Conservation (phyloP, 2,797 vertebrate species). For the Cirrhinus molitorella region DNA sequence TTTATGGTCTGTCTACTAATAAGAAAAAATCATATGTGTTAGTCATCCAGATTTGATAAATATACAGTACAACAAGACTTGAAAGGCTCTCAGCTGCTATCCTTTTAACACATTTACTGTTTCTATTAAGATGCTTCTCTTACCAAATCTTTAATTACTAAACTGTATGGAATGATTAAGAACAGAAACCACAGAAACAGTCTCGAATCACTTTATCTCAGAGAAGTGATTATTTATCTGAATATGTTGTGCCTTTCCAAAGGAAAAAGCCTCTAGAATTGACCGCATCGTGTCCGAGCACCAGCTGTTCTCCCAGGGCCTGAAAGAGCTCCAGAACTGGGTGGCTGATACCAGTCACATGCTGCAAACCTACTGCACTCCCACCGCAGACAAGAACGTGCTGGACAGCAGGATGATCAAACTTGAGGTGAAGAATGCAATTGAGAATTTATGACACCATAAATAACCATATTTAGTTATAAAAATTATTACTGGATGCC, state of each 20-base stretch:
- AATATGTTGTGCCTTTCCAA: slow-evolving; percentile 1
- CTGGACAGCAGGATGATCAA: slow-evolving; percentile 95
- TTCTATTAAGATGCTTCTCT: slow-evolving; percentile 10
- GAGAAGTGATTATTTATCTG: slow-evolving; percentile 17
- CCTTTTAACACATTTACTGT: slow-evolving; percentile 44
- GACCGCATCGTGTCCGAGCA: slow-evolving; percentile 93
- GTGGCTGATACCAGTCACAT: slow-evolving; percentile 88
- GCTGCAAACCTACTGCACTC: slow-evolving; percentile 88
- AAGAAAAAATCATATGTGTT: slow-evolving; percentile 6
- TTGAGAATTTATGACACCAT: neutral
- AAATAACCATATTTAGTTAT: neutral
- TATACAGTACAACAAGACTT: neutral
- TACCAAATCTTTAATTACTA: slow-evolving; percentile 16
- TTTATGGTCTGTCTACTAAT: slow-evolving; percentile 7
- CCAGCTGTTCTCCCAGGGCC: slow-evolving; percentile 88
- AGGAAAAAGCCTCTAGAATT: slow-evolving; percentile 95
- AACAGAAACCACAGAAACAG: neutral
- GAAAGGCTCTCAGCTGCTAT: neutral
- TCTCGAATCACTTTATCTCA: neutral
- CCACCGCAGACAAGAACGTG: slow-evolving; percentile 90
- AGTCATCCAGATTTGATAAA: neutral
- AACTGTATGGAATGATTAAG: slow-evolving; percentile 15
- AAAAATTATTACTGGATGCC: neutral
- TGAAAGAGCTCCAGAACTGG: slow-evolving; percentile 96
- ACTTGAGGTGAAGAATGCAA: slow-evolving; percentile 84